phyloP scores from a whole-genome alignment of 53 echinoderm and acorn worm species.

The Antedon mediterranea region DNA sequence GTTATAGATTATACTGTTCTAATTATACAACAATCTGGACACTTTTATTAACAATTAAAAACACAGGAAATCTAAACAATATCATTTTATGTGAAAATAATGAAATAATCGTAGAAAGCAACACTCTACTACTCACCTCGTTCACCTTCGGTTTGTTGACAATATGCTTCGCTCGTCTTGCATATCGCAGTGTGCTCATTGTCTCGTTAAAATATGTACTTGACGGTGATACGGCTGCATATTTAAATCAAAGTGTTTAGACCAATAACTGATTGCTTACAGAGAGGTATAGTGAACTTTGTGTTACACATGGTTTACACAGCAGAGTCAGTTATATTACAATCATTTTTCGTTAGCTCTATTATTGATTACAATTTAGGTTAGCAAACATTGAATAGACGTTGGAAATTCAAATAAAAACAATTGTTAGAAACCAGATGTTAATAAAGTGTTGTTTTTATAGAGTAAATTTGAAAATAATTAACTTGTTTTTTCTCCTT shows the following conservation, averaged over 20 bases:
- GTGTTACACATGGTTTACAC: background rate
- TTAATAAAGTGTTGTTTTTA: too few species aligned
- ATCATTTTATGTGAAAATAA: too few species aligned
- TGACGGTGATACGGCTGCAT: slow-evolving; percentile 80
- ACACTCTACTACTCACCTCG: slow-evolving; percentile 41
- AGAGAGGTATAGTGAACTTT: background rate
- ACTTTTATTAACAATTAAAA: too few species aligned
- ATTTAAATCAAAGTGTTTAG: background rate
- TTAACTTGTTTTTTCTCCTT: too few species aligned
- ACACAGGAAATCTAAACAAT: too few species aligned
- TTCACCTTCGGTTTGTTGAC: slow-evolving; percentile 84
- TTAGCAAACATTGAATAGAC: background rate
- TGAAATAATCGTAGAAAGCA: background rate
- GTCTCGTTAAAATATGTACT: slow-evolving; percentile 88
- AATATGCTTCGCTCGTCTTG: slow-evolving; percentile 84
- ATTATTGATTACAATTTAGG: background rate
- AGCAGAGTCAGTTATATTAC: background rate
- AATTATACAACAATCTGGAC: too few species aligned
- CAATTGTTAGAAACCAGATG: background rate
- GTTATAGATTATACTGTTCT: too few species aligned
- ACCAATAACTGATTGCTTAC: background rate
- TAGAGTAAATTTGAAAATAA: too few species aligned
- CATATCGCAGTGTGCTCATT: slow-evolving; percentile 94
- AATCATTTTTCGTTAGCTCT: background rate
- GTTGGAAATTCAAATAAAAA: background rate